Conservation (phyloP, 1,140 invertebrate genomes). For the Paramacrobiotus metropolitanus region DNA sequence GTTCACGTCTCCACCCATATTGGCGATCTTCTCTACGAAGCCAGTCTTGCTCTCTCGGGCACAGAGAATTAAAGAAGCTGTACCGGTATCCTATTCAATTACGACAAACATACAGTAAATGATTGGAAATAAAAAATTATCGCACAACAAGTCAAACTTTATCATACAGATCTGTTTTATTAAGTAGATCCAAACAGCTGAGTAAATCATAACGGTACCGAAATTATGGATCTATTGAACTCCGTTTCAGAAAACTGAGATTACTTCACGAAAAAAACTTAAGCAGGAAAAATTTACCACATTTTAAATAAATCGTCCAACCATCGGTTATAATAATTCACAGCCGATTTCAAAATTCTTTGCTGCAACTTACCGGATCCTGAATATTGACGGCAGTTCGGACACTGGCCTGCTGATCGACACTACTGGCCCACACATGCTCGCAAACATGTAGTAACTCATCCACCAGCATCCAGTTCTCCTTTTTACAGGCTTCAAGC, state of each 20-base stretch:
- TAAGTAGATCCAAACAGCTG: too few relatives aligned
- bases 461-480: background rate
- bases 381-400: background rate
- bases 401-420: background rate
- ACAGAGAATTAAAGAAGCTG: background rate
- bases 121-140: too few relatives aligned
- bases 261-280: too few relatives aligned
- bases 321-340: too few relatives aligned
- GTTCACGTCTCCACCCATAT: conserved; percentile 4
- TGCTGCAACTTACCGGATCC: background rate
- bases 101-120: background rate
- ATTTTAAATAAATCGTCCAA: too few relatives aligned
- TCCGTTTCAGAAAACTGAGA: too few relatives aligned
- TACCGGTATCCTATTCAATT: background rate
- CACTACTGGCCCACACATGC: background rate
- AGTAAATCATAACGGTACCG: too few relatives aligned
- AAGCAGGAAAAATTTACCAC: too few relatives aligned
- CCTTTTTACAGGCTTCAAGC: background rate
- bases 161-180: too few relatives aligned
- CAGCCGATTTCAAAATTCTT: too few relatives aligned
- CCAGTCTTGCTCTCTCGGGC: background rate
- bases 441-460: background rate
- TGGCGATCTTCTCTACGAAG: background rate
- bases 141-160: too few relatives aligned
- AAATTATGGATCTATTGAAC: too few relatives aligned